phyloP scores from a whole-genome alignment of 2,113 vertebrate species.

The Brachypteracias leptosomus region DNA sequence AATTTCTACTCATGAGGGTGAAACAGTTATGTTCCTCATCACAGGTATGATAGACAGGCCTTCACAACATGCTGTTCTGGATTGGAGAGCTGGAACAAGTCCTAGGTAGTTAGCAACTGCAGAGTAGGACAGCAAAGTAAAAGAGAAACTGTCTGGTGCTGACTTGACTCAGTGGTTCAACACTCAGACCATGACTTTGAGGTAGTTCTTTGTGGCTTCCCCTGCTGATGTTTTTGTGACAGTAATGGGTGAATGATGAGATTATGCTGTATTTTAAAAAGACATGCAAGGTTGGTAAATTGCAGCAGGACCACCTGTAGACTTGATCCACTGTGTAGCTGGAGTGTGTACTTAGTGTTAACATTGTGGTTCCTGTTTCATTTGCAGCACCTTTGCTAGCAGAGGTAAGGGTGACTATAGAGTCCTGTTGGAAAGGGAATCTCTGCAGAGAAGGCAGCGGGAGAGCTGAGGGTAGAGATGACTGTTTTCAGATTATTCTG shows the following conservation, averaged over 20 bases:
- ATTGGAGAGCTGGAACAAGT: not conserved
- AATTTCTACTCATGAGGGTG: not conserved
- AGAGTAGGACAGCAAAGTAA: not conserved
- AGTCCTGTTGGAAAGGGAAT: not conserved
- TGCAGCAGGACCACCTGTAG: not conserved
- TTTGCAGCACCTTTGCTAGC: not conserved
- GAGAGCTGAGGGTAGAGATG: not conserved
- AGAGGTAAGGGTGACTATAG: not conserved
- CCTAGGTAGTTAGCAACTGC: not conserved
- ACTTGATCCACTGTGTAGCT: not conserved
- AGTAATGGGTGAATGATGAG: not conserved
- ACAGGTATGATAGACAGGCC: not conserved
- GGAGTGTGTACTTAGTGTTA: not conserved
- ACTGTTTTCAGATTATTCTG: not conserved
- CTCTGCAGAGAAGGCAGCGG: not conserved
- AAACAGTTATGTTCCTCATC: not conserved
- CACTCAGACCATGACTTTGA: not conserved
- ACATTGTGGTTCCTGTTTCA: not conserved
- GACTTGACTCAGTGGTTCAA: not conserved
- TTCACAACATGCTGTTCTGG: not conserved
- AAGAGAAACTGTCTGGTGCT: not conserved
- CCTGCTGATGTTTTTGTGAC: not conserved
- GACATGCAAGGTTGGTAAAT: not conserved
- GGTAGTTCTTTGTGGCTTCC: not conserved
- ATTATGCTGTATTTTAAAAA: not conserved